Base-by-base conservation (phyloP, 2,888 invertebrate genomes). In the Helicoverpa assulta region DNA sequence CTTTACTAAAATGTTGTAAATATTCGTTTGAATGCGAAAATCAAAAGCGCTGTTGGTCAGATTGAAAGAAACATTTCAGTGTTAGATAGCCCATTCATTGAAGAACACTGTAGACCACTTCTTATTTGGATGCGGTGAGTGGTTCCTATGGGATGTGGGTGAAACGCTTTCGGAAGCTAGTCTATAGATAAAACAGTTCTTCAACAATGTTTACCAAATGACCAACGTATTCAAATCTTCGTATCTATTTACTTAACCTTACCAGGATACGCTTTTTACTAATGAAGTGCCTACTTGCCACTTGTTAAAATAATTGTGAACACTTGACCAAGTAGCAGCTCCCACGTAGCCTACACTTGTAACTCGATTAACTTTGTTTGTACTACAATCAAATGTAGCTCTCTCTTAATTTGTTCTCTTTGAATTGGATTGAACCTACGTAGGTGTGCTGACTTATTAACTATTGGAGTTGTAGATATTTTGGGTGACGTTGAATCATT, bases 301-400 rank as follows among this genome's bases (percentile, higher is more conserved):
- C 47, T 47, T 43, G 37, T 64, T 54, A 26, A 51, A 64, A 21
- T 40, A 47, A 37, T 64, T 54, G 40, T 33, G 16, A 8, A 10
- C 54, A 50, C 70, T 76, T 75, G 52, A 68, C 61, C 61, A 50
- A 62, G 16, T 33, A 29, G 54, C 56, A 56, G 52, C 64, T 50
- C 79, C 80, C 80, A 82, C 80, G 53, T 7, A 43, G 14, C 19
- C 57, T 65, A 43, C 60, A 81, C 67, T 74, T 60, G 57, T 68
- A 76, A 63, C 54, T 67, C 70, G 70, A 67, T 74, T 69, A 73
- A 16, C 50, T 64, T 70, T 82, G 76, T 80, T 82, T 79, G 75
- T 54, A 57, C 19, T 60, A 67, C 65, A 71, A 69, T 82, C 59
- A 80, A 71, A 79, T 43, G 50, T 67, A 37, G 21, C 69, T 56